These are phyloP conservation scores for Helleia helle DNA, from an alignment of 2,888 invertebrate species.

Conservation along the genomic window DNA sequence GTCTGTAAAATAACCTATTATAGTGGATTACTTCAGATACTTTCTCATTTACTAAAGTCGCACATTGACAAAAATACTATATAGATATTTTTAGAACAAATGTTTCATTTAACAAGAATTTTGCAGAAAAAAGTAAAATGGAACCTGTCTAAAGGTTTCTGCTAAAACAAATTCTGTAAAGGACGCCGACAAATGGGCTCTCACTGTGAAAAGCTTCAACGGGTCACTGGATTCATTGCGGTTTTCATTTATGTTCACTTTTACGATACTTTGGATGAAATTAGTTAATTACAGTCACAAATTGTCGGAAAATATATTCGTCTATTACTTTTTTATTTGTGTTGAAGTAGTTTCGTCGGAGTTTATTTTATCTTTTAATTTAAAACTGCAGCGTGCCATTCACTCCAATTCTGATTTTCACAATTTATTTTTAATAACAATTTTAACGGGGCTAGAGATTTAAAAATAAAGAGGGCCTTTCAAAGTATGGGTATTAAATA, in stretches of 20 bases:
- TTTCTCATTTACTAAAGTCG: too few relatives aligned
- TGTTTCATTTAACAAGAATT: neutral
- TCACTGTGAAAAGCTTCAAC: slow-evolving; percentile 14
- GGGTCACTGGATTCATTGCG: slow-evolving; percentile 15
- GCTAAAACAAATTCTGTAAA: slow-evolving; percentile 12
- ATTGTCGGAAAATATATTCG: neutral
- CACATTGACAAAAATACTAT: neutral
- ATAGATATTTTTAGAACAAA: neutral
- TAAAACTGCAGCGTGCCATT: too few relatives aligned
- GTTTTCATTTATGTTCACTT: slow-evolving; percentile 16
- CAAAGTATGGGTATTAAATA: too few relatives aligned
- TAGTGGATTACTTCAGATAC: too few relatives aligned
- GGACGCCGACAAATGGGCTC: slow-evolving; percentile 12
- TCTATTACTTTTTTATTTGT: neutral
- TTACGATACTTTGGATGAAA: slow-evolving; percentile 9
- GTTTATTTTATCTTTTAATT: neutral
- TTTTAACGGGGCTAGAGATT: too few relatives aligned
- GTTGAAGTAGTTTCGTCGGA: neutral
- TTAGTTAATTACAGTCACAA: slow-evolving; percentile 9
- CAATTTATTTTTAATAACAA: too few relatives aligned
- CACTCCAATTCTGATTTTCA: too few relatives aligned
- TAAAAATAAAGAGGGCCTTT: too few relatives aligned
- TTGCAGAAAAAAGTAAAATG: neutral
- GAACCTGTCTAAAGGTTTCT: too few relatives aligned
- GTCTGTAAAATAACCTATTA: too few relatives aligned